Conservation (phyloP, 2,888 invertebrate species). For the Chydorus sphaericus region DNA sequence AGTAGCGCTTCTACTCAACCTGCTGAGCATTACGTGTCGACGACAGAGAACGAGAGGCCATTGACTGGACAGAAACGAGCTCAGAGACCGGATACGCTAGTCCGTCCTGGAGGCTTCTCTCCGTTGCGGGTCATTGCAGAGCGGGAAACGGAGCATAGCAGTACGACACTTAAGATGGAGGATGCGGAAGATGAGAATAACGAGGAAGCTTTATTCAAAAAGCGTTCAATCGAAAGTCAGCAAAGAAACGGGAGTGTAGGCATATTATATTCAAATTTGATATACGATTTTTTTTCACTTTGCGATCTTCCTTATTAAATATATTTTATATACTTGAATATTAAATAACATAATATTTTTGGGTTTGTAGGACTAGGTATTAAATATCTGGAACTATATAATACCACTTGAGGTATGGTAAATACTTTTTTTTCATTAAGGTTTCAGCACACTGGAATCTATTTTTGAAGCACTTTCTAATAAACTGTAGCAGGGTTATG, state of each 20-base stretch:
- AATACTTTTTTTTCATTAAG: too few species aligned
- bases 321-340: too few species aligned
- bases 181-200: neutral
- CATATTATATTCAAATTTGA: too few species aligned
- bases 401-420: too few species aligned
- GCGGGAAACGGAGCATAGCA: neutral
- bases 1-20: neutral
- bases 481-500: too few species aligned
- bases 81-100: neutral
- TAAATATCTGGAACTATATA: too few species aligned
- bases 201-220: neutral
- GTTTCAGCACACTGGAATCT: too few species aligned
- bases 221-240: neutral
- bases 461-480: too few species aligned
- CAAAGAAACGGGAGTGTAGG: constrained; percentile 4
- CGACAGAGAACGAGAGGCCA: neutral
- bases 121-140: neutral
- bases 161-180: neutral
- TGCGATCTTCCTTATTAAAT: too few species aligned
- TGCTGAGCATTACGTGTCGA: neutral
- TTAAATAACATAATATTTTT: neutral
- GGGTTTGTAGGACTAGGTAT: constrained; percentile 1
- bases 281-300: too few species aligned
- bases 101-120: neutral
- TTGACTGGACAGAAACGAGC: neutral